phyloP scores from a whole-genome alignment of 2,888 invertebrate species.

The Lamellibrachia satsuma region DNA sequence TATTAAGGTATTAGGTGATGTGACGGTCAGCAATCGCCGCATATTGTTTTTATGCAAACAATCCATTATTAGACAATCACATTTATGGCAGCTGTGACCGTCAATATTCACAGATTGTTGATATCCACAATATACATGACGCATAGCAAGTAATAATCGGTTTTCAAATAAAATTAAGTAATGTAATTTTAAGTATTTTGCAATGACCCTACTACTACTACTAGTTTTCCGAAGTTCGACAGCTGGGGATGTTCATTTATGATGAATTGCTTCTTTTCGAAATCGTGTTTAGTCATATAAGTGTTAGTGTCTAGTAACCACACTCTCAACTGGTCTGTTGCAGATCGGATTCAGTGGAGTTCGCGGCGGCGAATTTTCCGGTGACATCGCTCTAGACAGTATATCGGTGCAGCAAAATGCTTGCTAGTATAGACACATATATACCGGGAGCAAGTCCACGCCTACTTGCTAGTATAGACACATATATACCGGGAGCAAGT shows the following conservation, averaged over 20 bases:
- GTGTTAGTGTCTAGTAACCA: background rate
- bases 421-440: conserved; percentile 32
- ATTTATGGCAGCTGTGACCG: too few relatives aligned
- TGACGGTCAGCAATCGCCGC: too few relatives aligned
- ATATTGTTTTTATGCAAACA: too few relatives aligned
- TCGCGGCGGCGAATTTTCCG: conserved; percentile 25
- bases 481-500: conserved; percentile 31
- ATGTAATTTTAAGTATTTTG: too few relatives aligned
- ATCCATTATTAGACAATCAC: too few relatives aligned
- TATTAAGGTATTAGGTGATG: too few relatives aligned
- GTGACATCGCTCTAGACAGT: conserved; percentile 28
- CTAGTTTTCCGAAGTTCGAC: too few relatives aligned
- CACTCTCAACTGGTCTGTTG: background rate
- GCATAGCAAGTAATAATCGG: too few relatives aligned
- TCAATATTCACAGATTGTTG: too few relatives aligned
- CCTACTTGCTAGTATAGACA: conserved; percentile 25
- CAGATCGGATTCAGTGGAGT: conserved; percentile 25
- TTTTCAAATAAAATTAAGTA: too few relatives aligned
- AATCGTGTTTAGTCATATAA: background rate
- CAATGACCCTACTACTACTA: too few relatives aligned
- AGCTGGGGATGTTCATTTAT: background rate
- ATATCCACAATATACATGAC: too few relatives aligned
- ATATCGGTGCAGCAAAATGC: background rate
- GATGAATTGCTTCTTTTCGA: background rate
- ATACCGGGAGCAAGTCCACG: conserved; percentile 25